Percentiles rank a stretch among this genome's conserved stretches.
Evolutionary conservation across 2,113 vertebrate species (phyloP).

Genomic region (Oreochromis tanganicae): DNA sequence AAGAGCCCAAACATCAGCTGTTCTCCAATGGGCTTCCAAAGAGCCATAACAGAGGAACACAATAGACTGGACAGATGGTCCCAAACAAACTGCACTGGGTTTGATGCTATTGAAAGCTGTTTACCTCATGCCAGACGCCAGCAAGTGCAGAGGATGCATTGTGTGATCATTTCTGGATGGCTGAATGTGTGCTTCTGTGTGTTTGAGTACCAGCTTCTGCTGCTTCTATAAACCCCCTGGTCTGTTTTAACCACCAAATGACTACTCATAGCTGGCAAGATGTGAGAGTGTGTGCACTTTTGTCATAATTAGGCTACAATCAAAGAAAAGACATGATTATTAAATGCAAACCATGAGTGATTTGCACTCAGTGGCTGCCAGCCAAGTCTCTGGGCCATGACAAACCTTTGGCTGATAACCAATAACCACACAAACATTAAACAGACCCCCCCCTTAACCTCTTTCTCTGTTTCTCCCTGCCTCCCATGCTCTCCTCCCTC

Average conservation of each 20-base stretch:
- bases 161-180: constrained; percentile 43
- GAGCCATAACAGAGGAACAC: constrained; percentile 70
- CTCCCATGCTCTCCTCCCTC: neutral
- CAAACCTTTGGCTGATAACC: constrained; percentile 37
- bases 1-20: constrained; percentile 81
- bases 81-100: constrained; percentile 76
- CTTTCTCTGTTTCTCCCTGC: neutral
- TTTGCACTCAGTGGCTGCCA: neutral
- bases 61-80: constrained; percentile 89
- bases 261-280: constrained; percentile 27
- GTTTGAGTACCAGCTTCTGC: constrained; percentile 10
- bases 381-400: constrained; percentile 52
- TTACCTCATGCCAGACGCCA: constrained; percentile 81
- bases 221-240: constrained; percentile 70
- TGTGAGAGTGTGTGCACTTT: neutral
- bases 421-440: constrained; percentile 31
- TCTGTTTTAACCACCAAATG: constrained; percentile 72
- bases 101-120: constrained; percentile 86
- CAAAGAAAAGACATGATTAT: constrained; percentile 23
- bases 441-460: neutral
- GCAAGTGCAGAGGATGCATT: constrained; percentile 15
- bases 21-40: constrained; percentile 70
- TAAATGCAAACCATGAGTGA: constrained; percentile 14
- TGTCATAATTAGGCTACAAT: constrained; percentile 48
- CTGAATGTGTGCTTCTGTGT: neutral